phyloP scores from a whole-genome alignment of 2,113 vertebrate genomes.

The Mustela nigripes region DNA sequence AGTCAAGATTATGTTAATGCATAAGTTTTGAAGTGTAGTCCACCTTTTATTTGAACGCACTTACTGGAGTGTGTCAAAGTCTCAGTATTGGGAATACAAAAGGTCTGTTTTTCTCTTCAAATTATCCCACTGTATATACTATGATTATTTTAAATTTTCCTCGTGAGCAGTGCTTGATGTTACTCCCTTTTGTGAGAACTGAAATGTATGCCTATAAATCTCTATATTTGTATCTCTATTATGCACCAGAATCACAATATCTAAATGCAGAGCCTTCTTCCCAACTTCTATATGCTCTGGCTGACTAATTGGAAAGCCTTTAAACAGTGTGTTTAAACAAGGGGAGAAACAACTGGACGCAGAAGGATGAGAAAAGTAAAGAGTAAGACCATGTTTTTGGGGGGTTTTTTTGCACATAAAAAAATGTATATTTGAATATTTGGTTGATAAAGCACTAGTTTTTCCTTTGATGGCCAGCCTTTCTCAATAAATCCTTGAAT shows the following conservation, averaged over 20 bases:
- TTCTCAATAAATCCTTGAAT: conserved; percentile 32
- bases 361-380: background rate
- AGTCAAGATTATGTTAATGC: background rate
- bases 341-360: background rate
- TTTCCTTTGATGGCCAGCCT: background rate
- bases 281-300: background rate
- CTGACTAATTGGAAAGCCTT: background rate
- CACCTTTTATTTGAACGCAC: background rate
- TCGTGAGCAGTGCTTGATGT: background rate
- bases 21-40: background rate
- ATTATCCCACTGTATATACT: background rate
- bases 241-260: background rate
- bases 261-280: background rate
- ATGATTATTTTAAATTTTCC: background rate
- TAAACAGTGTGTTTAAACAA: background rate
- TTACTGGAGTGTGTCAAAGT: background rate
- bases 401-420: background rate
- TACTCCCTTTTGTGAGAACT: background rate
- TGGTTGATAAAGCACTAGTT: background rate
- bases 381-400: background rate
- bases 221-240: background rate
- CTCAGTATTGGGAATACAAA: background rate
- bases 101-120: background rate
- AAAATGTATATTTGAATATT: background rate
- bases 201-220: background rate